These are phyloP conservation scores for Lycaon pictus DNA, from an alignment of 2,113 vertebrate species.

Conservation along the genomic window DNA sequence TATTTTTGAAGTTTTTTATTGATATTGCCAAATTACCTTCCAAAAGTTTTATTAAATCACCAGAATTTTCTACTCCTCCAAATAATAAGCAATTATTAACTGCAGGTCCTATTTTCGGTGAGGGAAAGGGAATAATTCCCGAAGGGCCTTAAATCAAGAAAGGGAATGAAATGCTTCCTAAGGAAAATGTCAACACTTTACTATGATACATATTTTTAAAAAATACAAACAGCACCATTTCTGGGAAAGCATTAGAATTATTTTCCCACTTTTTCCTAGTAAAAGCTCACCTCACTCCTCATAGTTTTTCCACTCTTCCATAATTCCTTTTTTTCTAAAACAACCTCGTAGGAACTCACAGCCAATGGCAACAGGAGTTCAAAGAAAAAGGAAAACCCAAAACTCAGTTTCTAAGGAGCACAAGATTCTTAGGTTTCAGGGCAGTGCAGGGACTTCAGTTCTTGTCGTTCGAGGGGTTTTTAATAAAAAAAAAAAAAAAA, in stretches of 20 bases:
- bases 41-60: neutral
- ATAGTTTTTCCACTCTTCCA: neutral
- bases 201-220: neutral
- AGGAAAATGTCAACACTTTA: neutral
- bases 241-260: neutral
- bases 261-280: neutral
- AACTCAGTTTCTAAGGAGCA: neutral
- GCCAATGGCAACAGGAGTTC: neutral
- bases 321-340: neutral
- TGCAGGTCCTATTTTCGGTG: neutral
- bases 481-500: neutral
- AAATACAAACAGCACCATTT: neutral
- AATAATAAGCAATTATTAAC: slow-evolving; percentile 16
- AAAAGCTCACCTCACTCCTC: neutral
- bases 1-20: neutral
- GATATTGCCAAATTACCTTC: neutral
- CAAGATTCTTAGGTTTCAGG: neutral
- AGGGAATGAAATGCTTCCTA: neutral
- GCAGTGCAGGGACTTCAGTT: neutral
- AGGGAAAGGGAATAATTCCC: neutral
- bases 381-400: neutral
- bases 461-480: neutral
- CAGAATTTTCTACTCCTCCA: neutral
- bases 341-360: neutral
- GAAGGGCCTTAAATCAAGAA: neutral